Evolutionary conservation across 2,888 invertebrate genomes (phyloP).

Genomic region (Gastracanthus pulcherrimus): DNA sequence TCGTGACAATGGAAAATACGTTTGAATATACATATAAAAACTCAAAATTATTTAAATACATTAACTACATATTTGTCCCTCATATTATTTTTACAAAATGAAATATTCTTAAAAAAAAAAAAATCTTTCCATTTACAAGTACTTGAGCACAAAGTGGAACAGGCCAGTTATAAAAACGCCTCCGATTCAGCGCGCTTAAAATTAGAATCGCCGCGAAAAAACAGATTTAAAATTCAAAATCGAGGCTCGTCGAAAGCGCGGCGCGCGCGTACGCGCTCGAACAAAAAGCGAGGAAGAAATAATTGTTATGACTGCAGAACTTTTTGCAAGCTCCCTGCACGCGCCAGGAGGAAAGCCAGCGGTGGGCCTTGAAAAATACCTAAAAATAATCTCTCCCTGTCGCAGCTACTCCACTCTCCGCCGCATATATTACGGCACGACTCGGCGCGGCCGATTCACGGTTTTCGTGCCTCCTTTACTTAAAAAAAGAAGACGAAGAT

Average conservation of each 20-base stretch:
- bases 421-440: neutral
- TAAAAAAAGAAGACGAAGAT: neutral
- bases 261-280: neutral
- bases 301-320: constrained; percentile 15
- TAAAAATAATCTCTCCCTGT: constrained; percentile 35
- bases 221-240: neutral
- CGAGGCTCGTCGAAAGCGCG: neutral
- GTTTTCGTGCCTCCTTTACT: neutral
- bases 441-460: neutral
- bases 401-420: too few species aligned
- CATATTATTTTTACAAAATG: too few species aligned
- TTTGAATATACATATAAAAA: too few species aligned
- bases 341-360: neutral
- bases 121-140: neutral
- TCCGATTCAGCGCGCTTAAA: constrained; percentile 19
- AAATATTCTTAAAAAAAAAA: too few species aligned
- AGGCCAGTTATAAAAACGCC: neutral
- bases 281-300: neutral
- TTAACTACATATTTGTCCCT: too few species aligned
- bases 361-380: neutral
- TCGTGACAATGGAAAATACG: too few species aligned
- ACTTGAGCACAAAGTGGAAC: neutral
- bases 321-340: neutral
- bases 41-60: too few species aligned
- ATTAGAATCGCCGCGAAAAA: constrained; percentile 21